These are phyloP conservation scores for Mesoclemmys tuberculata DNA, from an alignment of 2,113 vertebrate genomes.

Conservation along the genomic window DNA sequence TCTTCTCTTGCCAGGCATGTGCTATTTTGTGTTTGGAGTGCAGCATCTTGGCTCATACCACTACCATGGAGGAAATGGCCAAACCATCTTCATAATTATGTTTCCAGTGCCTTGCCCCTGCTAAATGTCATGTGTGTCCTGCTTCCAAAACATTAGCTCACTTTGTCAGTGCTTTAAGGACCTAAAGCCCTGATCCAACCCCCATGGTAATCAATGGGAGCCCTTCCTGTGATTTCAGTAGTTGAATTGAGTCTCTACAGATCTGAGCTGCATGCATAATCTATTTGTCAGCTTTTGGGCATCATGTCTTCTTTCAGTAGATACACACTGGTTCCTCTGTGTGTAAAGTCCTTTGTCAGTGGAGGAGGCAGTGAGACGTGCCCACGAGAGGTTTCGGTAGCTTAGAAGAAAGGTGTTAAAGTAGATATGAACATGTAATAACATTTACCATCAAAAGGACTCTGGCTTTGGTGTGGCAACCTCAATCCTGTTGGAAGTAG, in stretches of 20 bases:
- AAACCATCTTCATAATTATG: not conserved
- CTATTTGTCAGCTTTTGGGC: not conserved
- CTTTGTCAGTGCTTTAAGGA: not conserved
- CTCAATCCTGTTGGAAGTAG: slow-evolving; percentile 24
- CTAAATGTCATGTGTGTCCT: not conserved
- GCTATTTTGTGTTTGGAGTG: not conserved
- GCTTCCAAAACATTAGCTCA: not conserved
- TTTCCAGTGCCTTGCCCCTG: not conserved
- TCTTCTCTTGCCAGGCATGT: not conserved
- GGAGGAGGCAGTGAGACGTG: not conserved
- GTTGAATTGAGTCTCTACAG: not conserved
- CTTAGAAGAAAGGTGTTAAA: rapidly evolving
- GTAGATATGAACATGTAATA: not conserved
- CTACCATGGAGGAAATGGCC: rapidly evolving
- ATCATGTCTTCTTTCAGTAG: rapidly evolving
- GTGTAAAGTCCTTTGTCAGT: not conserved
- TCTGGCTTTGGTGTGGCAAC: not conserved
- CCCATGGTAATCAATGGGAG: not conserved
- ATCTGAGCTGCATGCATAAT: not conserved
- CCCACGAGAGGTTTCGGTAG: not conserved
- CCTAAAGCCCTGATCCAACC: not conserved
- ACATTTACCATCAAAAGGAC: not conserved
- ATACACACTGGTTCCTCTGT: rapidly evolving
- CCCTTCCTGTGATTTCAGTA: not conserved
- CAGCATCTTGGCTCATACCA: not conserved